Base-by-base conservation (phyloP, 2,797 vertebrate genomes). In the Macroramphosus scolopax region DNA sequence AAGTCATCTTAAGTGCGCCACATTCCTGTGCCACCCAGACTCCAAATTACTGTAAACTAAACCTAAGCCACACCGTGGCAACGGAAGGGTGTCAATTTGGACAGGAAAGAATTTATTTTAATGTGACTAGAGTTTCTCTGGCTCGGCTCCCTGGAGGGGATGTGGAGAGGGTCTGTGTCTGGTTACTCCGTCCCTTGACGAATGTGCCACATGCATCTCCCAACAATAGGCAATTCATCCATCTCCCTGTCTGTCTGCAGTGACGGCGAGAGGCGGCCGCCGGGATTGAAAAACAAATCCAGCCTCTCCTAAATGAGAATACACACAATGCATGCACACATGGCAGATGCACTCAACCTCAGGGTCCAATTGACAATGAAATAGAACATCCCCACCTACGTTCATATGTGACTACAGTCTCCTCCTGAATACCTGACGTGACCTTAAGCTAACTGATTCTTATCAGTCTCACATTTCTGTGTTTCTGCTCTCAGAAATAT, bases 81-180 rank as follows among this genome's bases (percentile, higher is more conserved):
- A 82, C 67, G 67, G 74, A 84, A 88, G 79, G 80, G 81, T 85
- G 83, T 87, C 83, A 78, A 65, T 87, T 85, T 88, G 76, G 71
- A 83, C 68, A 82, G 85, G 81, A 85, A 88, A 78, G 62, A 72
- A 85, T 87, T 87, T 85, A 87, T 88, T 88, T 87, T 65, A 86
- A 78, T 50, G 44, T 82, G 78, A 83, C 78, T 87, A 55, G 50
- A 71, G 73, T 88, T 85, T 84, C 77, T 77, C 50, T 62, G 60
- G 68, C 72, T 77, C 64, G 56, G 60, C 61, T 88, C 72, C 73
- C 80, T 62, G 54, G 71, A 80, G 85, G 77, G 80, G 72, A 72
- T 80, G 78, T 80, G 75, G 70, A 79, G 64, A 68, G 50, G 65
- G 53, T 70, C 69, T 77, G 77, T 85, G 78, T 89, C 63, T 63